Evolutionary conservation across 2,888 invertebrate species (phyloP).

Genomic region (Cantharis rufa): DNA sequence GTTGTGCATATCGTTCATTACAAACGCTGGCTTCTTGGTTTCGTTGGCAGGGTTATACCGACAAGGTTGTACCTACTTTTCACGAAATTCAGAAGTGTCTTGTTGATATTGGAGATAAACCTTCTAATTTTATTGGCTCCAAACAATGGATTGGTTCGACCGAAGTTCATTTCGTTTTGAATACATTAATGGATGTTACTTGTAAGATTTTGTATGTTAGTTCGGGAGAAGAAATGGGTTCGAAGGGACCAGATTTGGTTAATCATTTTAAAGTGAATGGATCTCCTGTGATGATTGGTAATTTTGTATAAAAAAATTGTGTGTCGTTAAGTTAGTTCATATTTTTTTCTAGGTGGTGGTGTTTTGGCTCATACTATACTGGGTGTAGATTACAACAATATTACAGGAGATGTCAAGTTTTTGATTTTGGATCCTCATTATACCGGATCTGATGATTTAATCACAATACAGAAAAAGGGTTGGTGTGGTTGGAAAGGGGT

Average conservation of each 20-base stretch:
- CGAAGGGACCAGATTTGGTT: slow-evolving; percentile 79
- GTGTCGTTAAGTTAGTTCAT: background rate
- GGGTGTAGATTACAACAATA: slow-evolving; percentile 86
- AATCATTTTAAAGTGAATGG: slow-evolving; percentile 92
- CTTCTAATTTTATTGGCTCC: slow-evolving; percentile 82
- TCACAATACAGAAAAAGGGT: slow-evolving; percentile 76
- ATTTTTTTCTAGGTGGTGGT: slow-evolving; percentile 79
- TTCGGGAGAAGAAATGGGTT: slow-evolving; percentile 81
- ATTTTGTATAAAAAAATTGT: background rate
- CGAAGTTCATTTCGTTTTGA: slow-evolving; percentile 92
- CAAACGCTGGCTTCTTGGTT: slow-evolving; percentile 98
- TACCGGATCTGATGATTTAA: slow-evolving; percentile 84
- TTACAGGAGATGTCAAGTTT: slow-evolving; percentile 81
- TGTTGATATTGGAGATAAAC: slow-evolving; percentile 93
- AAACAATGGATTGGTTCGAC: slow-evolving; percentile 98
- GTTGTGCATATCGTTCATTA: slow-evolving; percentile 96
- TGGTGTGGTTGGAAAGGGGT: slow-evolving; percentile 98
- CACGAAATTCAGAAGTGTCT: slow-evolving; percentile 88
- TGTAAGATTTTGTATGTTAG: slow-evolving; percentile 84
- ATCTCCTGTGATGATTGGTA: slow-evolving; percentile 98
- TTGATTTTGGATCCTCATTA: slow-evolving; percentile 99
- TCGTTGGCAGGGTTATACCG: slow-evolving; percentile 79
- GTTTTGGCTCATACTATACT: slow-evolving; percentile 97
- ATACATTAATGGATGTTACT: slow-evolving; percentile 75
- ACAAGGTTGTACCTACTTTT: slow-evolving; percentile 76